Conservation (phyloP, 2,888 invertebrate genomes). For the Xanthorhoe spadicearia region DNA sequence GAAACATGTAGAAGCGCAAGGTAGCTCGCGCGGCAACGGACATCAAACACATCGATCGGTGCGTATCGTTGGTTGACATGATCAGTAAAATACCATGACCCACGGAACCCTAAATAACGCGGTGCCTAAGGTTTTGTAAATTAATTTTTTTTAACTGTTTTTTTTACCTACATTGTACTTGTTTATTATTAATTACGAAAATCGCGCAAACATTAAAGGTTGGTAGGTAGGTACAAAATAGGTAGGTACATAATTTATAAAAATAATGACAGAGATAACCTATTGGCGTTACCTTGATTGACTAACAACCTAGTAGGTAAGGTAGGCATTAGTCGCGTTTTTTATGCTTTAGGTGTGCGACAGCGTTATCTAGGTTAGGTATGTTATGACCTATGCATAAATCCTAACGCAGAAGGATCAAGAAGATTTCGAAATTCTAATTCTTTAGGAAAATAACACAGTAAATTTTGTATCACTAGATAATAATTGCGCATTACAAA, state of each 20-base stretch:
- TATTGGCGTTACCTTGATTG: neutral
- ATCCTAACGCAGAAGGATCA: constrained; percentile 4
- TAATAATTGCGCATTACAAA: constrained; percentile 5
- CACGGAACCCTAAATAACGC: constrained; percentile 17
- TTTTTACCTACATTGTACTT: neutral
- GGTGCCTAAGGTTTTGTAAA: no score
- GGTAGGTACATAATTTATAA: neutral
- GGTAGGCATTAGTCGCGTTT: neutral
- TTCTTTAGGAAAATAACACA: neutral
- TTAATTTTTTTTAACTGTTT: neutral
- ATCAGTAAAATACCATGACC: neutral
- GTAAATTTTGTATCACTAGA: neutral
- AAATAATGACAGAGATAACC: neutral
- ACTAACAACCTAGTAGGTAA: neutral
- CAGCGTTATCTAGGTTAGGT: neutral
- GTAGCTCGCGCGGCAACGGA: constrained; percentile 13
- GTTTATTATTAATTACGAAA: no score
- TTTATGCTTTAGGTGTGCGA: no score
- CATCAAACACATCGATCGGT: neutral
- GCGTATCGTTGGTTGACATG: neutral
- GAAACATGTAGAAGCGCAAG: neutral
- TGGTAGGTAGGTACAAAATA: no score
- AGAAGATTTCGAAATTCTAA: constrained; percentile 4
- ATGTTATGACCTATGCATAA: neutral
- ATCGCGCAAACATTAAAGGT: no score